phyloP scores from a whole-genome alignment of 2,113 vertebrate species.

The Apteryx owenii region DNA sequence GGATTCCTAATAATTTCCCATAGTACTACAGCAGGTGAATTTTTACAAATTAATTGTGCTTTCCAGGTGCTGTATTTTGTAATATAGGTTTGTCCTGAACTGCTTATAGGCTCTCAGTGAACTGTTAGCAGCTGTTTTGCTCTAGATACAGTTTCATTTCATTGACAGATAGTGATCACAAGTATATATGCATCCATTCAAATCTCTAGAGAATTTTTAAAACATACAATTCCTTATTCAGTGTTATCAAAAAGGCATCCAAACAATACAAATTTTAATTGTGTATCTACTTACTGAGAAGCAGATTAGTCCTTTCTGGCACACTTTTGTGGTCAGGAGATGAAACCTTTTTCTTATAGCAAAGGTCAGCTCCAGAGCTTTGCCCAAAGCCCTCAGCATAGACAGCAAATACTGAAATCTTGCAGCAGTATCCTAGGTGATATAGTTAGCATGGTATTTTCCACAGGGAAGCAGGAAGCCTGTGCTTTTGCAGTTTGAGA shows the following conservation, averaged over 20 bases:
- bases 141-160: neutral
- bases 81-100: neutral
- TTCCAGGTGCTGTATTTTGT: neutral
- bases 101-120: neutral
- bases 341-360: neutral
- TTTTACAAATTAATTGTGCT: neutral
- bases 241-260: neutral
- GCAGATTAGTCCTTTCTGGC: neutral
- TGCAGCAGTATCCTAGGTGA: neutral
- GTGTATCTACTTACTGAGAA: neutral
- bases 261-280: neutral
- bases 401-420: slow-evolving; percentile 1
- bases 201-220: neutral
- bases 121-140: neutral
- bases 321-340: neutral
- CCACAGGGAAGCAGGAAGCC: neutral
- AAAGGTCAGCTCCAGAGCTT: slow-evolving; percentile 13
- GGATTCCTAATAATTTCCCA: neutral
- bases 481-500: slow-evolving; percentile 50
- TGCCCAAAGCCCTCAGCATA: neutral
- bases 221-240: neutral
- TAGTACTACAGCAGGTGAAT: neutral
- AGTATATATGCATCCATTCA: neutral
- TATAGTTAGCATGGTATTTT: neutral
- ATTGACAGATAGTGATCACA: neutral